phyloP scores from a whole-genome alignment of 2,888 invertebrate genomes.

The Pseudanteris insignis region DNA sequence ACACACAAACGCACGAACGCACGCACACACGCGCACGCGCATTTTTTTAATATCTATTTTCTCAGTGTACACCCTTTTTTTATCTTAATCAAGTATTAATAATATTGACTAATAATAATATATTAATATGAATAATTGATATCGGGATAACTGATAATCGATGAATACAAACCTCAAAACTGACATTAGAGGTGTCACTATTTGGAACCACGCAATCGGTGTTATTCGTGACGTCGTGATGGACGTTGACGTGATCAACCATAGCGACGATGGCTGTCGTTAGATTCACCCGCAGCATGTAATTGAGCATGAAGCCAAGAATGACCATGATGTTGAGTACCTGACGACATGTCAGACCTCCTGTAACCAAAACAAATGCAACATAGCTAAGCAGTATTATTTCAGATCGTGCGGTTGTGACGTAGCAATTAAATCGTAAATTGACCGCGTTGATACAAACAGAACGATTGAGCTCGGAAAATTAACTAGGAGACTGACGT shows the following conservation, averaged over 20 bases:
- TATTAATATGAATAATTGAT: too few species aligned
- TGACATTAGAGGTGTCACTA: too few species aligned
- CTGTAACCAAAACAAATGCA: slow-evolving; percentile 67
- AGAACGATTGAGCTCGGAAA: slow-evolving; percentile 32
- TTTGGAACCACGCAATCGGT: slow-evolving; percentile 7
- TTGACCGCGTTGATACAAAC: slow-evolving; percentile 29
- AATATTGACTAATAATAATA: slow-evolving; percentile 1
- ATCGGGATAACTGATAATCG: too few species aligned
- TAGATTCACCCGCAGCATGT: slow-evolving; percentile 86
- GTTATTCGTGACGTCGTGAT: slow-evolving; percentile 6
- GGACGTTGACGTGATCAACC: slow-evolving; percentile 67
- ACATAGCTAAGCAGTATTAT: too few species aligned
- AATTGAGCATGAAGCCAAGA: slow-evolving; percentile 89
- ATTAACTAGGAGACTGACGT: too few species aligned
- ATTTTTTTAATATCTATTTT: too few species aligned
- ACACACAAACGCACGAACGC: too few species aligned
- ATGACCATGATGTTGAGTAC: slow-evolving; percentile 86
- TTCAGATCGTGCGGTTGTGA: too few species aligned
- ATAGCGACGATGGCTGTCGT: slow-evolving; percentile 89
- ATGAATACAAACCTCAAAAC: too few species aligned
- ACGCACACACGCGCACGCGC: background rate
- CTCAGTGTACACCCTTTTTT: too few species aligned
- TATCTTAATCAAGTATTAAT: too few species aligned
- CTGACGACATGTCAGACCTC: slow-evolving; percentile 80
- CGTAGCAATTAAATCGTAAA: slow-evolving; percentile 20